Conservation (phyloP, 2,888 invertebrate genomes). For the Drosophila conformis region DNA sequence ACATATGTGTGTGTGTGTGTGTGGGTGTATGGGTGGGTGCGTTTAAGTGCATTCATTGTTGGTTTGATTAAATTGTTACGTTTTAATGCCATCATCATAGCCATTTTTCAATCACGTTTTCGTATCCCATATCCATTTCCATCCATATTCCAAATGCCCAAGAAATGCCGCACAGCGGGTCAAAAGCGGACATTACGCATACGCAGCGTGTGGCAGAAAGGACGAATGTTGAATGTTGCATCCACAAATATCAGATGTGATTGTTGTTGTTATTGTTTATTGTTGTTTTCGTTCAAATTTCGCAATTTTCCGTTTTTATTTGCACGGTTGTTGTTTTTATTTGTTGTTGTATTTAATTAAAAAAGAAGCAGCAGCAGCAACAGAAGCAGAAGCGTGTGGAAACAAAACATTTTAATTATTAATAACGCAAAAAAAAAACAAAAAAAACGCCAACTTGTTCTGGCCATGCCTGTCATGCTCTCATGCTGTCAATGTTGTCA, state of each 20-base stretch:
- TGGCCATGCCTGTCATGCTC: constrained; percentile 1
- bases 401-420: constrained; percentile 54
- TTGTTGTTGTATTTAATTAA: constrained; percentile 61
- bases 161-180: constrained; percentile 6
- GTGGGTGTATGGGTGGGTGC: constrained; percentile 1
- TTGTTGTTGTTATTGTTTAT: constrained; percentile 10
- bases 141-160: constrained; percentile 19
- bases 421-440: constrained; percentile 16
- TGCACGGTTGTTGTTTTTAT: constrained; percentile 30
- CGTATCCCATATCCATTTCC: constrained; percentile 36
- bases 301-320: constrained; percentile 33
- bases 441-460: not conserved
- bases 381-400: constrained; percentile 46
- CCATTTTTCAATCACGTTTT: constrained; percentile 39
- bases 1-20: not conserved
- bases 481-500: constrained; percentile 8
- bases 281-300: constrained; percentile 39
- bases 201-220: constrained; percentile 27
- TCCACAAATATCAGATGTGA: constrained; percentile 4
- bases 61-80: constrained; percentile 24
- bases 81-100: constrained; percentile 10
- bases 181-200: constrained; percentile 41
- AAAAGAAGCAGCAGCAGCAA: constrained; percentile 26
- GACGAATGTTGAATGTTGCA: not conserved
- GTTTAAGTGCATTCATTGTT: constrained; percentile 8